Base-by-base conservation (phyloP, 2,888 invertebrate genomes). In the Melieria omissa region DNA sequence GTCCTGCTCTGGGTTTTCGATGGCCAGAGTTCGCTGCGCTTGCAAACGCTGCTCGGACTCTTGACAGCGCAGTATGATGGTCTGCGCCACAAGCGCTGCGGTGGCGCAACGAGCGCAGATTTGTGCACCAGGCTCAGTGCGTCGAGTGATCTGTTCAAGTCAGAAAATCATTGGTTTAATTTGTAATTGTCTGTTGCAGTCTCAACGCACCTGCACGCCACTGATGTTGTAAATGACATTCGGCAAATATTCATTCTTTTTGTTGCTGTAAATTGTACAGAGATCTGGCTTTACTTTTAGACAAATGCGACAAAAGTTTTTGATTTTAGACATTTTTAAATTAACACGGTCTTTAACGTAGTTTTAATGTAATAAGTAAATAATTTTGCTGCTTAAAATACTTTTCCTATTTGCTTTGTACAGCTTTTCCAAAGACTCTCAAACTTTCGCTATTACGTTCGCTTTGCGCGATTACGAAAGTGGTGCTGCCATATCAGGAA, bases 171-270 rank as follows among this genome's bases (percentile, higher is more conserved):
- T 12, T 54, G 42, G 44, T 45, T 60, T 42, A 8, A 64, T 52
- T 44, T 46, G 12, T 7, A 64, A 44, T 41, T 29, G 10, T 29
- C 42, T 2, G 47, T 16, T 45, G n/a, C 0, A 41, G 29, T 7
- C 16, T n/a, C 3, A 10, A 55, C 55, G 45, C 49, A 72, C 74
- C 44, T 71, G 68, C 0, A 74, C 74, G 46, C 74, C 74, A 46
- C 74, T 74, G 6, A 74, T 74, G 12, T 69, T 71, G 47, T 63
- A 73, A 54, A 74, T 68, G 3, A 74, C 66, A 8, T 47, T 54
- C 4, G 74, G 73, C n/a, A 74, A 65, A 65, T 65, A 71, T 47
- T 65, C 57, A 10, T 57, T 46, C 14, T 42, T 46, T 52, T 46
- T 58, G 6, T 41, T 60, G 6, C 8, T 29, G 42, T 61, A 68